Percentiles rank a stretch among this genome's conserved stretches.
Evolutionary conservation across 2,888 invertebrate species (phyloP).

Genomic region (Harpalus rufipes): DNA sequence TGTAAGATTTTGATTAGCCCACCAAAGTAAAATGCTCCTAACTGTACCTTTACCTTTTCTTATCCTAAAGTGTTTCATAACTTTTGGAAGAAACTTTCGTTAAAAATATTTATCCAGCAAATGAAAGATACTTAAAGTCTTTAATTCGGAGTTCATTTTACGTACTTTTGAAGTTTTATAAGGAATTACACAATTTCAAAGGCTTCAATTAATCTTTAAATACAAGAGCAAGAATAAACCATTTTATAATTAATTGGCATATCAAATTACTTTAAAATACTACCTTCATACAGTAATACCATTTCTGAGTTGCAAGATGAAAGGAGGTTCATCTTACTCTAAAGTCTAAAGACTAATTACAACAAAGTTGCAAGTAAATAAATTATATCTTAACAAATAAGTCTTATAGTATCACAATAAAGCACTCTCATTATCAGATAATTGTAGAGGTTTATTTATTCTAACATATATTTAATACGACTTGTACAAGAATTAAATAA

Average conservation of each 20-base stretch:
- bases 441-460: too few species aligned
- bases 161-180: neutral
- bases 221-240: neutral
- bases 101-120: neutral
- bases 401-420: too few species aligned
- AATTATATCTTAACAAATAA: too few species aligned
- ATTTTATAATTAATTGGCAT: conserved; percentile 7
- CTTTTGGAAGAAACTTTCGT: neutral
- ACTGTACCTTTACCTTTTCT: neutral
- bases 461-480: too few species aligned
- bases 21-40: too few species aligned
- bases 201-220: neutral
- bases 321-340: neutral
- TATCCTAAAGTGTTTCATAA: neutral
- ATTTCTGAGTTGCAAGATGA: neutral
- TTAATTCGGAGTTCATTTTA: neutral
- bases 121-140: neutral
- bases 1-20: neutral
- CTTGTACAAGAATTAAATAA: too few species aligned
- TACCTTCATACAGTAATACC: neutral
- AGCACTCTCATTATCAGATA: too few species aligned
- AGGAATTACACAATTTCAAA: conserved; percentile 1
- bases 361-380: neutral
- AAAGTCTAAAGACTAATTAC: neutral
- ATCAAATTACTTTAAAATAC: conserved; percentile 7